These are phyloP conservation scores for Trichogramma dendrolimi DNA, from an alignment of 2,888 invertebrate genomes.

Conservation along the genomic window DNA sequence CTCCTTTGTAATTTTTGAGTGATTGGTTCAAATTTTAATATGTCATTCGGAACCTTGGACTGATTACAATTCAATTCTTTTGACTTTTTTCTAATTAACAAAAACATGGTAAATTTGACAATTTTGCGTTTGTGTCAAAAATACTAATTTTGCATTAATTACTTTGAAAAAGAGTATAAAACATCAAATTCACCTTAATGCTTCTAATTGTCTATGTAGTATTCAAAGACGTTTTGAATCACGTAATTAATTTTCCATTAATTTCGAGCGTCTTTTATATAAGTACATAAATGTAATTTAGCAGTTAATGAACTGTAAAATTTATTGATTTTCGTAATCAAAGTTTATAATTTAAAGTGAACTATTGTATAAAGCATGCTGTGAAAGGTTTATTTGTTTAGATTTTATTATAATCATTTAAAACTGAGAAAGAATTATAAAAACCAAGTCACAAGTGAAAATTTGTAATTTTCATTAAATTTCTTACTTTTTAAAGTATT, in stretches of 20 bases:
- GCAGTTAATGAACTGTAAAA: slow-evolving; percentile 7
- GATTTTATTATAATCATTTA: no score
- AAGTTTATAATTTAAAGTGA: slow-evolving; percentile 8
- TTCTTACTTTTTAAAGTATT: background rate
- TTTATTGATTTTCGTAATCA: slow-evolving; percentile 15
- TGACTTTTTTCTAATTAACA: slow-evolving; percentile 16
- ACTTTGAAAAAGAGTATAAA: slow-evolving; percentile 7
- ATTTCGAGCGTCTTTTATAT: slow-evolving; percentile 9
- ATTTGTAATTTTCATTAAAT: slow-evolving; percentile 1
- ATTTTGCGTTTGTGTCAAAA: slow-evolving; percentile 1
- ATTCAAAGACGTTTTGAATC: slow-evolving; percentile 15
- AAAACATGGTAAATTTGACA: slow-evolving; percentile 14
- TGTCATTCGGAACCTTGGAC: slow-evolving; percentile 19
- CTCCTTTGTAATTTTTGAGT: slow-evolving; percentile 41
- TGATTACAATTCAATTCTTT: slow-evolving; percentile 17
- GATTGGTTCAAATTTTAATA: slow-evolving; percentile 23
- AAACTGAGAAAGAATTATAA: background rate
- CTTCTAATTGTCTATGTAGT: slow-evolving; percentile 17
- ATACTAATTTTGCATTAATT: slow-evolving; percentile 4
- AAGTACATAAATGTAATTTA: slow-evolving; percentile 21
- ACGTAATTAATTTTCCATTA: slow-evolving; percentile 17
- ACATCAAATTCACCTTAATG: slow-evolving; percentile 14
- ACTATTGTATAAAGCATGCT: slow-evolving; percentile 7
- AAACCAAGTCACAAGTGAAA: slow-evolving; percentile 9
- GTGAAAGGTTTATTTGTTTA: slow-evolving; percentile 17